Percentiles rank a stretch among this genome's conserved stretches.
Conservation (phyloP, 92 coral and sea anemone genomes). For the Bergia puertoricense region DNA sequence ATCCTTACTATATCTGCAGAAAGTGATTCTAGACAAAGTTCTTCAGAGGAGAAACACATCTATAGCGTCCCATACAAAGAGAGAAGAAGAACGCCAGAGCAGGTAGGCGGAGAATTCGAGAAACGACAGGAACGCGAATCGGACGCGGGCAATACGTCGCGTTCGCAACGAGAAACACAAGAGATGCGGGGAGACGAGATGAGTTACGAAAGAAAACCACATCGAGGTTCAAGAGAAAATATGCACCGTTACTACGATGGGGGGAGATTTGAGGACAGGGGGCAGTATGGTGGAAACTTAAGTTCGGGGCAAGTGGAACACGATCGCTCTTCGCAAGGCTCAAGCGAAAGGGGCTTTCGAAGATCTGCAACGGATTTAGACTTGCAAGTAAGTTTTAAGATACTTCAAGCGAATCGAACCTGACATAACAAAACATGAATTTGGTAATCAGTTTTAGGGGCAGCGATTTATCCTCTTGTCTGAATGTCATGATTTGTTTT, state of each 20-base stretch:
- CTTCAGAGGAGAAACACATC: neutral
- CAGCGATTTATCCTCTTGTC: conserved; percentile 34
- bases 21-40: conserved; percentile 36
- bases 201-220: conserved; percentile 28
- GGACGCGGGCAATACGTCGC: conserved; percentile 27
- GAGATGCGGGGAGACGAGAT: conserved; percentile 45
- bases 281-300: conserved; percentile 5
- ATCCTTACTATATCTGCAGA: conserved; percentile 43
- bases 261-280: conserved; percentile 32
- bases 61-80: conserved; percentile 41
- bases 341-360: conserved; percentile 38
- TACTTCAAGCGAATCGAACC: conserved; percentile 19
- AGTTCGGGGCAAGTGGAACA: conserved; percentile 15
- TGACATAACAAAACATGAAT: neutral
- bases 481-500: conserved; percentile 17
- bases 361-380: conserved; percentile 32
- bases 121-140: conserved; percentile 23
- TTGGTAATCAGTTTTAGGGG: conserved; percentile 33
- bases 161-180: conserved; percentile 36
- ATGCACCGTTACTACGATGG: conserved; percentile 37
- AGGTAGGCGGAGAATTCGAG: conserved; percentile 21
- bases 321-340: conserved; percentile 42
- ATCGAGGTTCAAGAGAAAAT: conserved; percentile 29
- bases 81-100: neutral
- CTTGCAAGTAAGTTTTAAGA: conserved; percentile 26